Base-by-base conservation (phyloP, 2,888 invertebrate species). In the Orthonevra nobilis region DNA sequence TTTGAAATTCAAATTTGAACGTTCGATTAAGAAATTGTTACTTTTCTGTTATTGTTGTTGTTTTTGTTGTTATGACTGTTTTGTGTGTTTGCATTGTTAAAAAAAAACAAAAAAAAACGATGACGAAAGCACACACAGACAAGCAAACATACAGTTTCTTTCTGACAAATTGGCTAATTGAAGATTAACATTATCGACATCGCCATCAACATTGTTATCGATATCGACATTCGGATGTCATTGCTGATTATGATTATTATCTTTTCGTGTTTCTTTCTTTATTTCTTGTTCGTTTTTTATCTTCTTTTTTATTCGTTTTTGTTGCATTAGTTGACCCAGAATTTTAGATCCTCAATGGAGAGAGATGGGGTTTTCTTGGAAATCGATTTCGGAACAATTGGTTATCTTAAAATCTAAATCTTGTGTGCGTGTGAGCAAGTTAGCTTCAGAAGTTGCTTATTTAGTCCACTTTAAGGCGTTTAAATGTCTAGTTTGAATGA, bases 101-200 rank as follows among this genome's bases (percentile, higher is more conserved):
- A 32, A 61, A 44, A 19, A 30, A 50, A 2, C 12, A 14, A 28
- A 9, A n/a, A 7, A 23, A 14, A 6, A 54, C 12, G 32, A 48
- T 66, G 72, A 54, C 72, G 60, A 72, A 79, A 79, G 52, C 56
- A 40, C n/a, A n/a, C n/a, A n/a, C n/a, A n/a, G n/a, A n/a, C n/a
- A n/a, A n/a, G n/a, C n/a, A n/a, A n/a, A n/a, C n/a, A n/a, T n/a
- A n/a, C n/a, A n/a, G n/a, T n/a, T n/a, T n/a, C n/a, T n/a, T n/a
- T n/a, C 48, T 73, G 79, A 79, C 79, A 79, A 79, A 73, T 73
- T 79, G 66, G 79, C 66, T 68, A 79, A 73, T 79, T 79, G 79
- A 66, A 66, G 79, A 66, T 79, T 73, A 73, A 48, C 60, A 61
- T 73, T 66, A 79, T 56, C 72, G 66, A 50, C 44, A 60, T 74